Evolutionary conservation across 1,140 invertebrate species (phyloP).

Genomic region (Drosophila burlai): DNA sequence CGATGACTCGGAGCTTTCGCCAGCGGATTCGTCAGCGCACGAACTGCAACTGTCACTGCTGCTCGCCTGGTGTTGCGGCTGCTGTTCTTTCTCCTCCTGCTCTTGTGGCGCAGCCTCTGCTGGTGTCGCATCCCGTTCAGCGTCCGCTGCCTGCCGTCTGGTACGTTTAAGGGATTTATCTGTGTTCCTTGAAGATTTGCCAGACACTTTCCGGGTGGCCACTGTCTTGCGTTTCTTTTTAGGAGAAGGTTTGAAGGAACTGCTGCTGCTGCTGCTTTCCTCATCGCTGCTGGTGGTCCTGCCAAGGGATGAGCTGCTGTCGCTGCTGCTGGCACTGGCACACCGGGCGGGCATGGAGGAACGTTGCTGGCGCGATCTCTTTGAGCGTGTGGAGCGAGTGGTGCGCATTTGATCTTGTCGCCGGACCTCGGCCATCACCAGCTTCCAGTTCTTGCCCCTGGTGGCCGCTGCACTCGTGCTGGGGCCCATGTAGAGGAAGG

Average conservation of each 20-base stretch:
- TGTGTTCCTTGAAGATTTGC: not conserved
- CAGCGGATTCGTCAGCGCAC: slow-evolving; percentile 38
- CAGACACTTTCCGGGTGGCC: slow-evolving; percentile 18
- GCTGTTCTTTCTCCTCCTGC: not conserved
- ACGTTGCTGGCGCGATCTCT: slow-evolving; percentile 25
- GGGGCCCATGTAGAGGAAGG: slow-evolving; percentile 61
- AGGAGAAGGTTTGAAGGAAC: slow-evolving; percentile 6
- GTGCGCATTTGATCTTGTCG: slow-evolving; percentile 41
- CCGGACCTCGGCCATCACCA: slow-evolving; percentile 54
- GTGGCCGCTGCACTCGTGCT: slow-evolving; percentile 74
- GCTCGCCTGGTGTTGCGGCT: slow-evolving; percentile 2
- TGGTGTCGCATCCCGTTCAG: not conserved
- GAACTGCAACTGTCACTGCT: slow-evolving; percentile 41
- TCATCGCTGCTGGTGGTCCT: slow-evolving; percentile 26
- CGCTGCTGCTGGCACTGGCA: slow-evolving; percentile 17
- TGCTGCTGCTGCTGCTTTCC: slow-evolving; percentile 28
- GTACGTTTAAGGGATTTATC: slow-evolving; percentile 38
- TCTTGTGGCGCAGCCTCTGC: not conserved
- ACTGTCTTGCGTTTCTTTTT: slow-evolving; percentile 22
- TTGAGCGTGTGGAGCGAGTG: slow-evolving; percentile 20
- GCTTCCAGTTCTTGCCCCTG: slow-evolving; percentile 64
- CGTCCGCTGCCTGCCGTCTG: slow-evolving; percentile 6
- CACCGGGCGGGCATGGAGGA: slow-evolving; percentile 1
- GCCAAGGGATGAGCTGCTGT: slow-evolving; percentile 18
- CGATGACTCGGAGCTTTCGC: slow-evolving; percentile 23